Evolutionary conservation across 2,113 vertebrate species (phyloP).

Genomic region (Microtus montanus): DNA sequence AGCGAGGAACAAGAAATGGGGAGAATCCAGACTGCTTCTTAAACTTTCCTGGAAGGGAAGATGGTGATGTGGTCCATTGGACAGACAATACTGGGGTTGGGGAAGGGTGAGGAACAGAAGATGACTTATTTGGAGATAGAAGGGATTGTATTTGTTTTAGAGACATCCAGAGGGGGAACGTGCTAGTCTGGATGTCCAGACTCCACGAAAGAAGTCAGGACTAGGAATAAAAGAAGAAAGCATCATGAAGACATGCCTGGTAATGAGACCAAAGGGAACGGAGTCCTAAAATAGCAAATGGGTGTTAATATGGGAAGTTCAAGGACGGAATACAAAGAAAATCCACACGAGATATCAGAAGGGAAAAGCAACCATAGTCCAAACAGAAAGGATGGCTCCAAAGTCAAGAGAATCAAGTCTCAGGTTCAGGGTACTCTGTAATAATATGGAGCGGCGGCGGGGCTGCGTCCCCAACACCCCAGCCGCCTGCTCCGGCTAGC

Average conservation of each 20-base stretch:
- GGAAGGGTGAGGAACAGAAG: not conserved
- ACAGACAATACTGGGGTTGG: not conserved
- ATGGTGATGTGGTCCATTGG: not conserved
- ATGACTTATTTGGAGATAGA: not conserved
- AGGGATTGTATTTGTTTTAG: not conserved
- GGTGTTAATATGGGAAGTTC: not conserved
- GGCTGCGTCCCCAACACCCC: too few relatives aligned
- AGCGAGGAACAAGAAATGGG: not conserved
- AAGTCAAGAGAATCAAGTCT: slow-evolving; percentile 6
- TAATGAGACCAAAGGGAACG: not conserved
- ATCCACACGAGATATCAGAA: not conserved
- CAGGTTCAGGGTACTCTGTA: too few relatives aligned
- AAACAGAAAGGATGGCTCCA: not conserved
- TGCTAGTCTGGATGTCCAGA: not conserved
- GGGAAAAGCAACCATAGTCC: not conserved
- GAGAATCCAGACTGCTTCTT: not conserved
- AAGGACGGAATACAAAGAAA: not conserved
- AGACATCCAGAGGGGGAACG: not conserved
- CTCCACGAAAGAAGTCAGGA: not conserved
- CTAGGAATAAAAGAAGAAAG: not conserved
- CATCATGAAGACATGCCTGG: not conserved
- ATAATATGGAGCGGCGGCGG: too few relatives aligned
- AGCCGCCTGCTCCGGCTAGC: too few relatives aligned
- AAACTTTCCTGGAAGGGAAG: not conserved
- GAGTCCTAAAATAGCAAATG: not conserved